These are phyloP conservation scores for Cherax destructor DNA, from an alignment of 1,140 invertebrate genomes.

Conservation along the genomic window DNA sequence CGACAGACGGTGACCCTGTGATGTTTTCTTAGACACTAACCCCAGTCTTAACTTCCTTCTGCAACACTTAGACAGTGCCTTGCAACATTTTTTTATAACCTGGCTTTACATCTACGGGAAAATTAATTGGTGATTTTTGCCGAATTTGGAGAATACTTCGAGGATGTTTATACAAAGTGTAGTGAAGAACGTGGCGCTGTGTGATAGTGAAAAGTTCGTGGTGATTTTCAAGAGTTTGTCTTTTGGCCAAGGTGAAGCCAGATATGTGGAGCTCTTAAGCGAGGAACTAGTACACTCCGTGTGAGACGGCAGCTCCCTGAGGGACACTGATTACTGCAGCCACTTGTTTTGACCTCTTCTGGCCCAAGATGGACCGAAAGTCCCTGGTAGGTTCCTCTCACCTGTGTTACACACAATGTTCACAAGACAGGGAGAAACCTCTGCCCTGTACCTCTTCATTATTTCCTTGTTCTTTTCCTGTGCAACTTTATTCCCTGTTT, in stretches of 20 bases:
- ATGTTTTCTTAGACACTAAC: slow-evolving; percentile 17
- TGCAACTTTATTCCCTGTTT: background rate
- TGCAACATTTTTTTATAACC: slow-evolving; percentile 36
- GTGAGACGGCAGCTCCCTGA: slow-evolving; percentile 48
- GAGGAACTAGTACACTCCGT: slow-evolving; percentile 26
- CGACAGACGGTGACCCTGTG: slow-evolving; percentile 57
- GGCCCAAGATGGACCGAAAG: slow-evolving; percentile 58
- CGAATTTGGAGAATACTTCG: slow-evolving; percentile 40
- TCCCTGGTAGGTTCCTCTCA: slow-evolving; percentile 56
- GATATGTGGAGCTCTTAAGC: slow-evolving; percentile 28
- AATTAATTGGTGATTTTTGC: slow-evolving; percentile 57
- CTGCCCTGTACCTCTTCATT: background rate
- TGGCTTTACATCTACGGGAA: slow-evolving; percentile 43
- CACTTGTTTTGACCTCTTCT: slow-evolving; percentile 36
- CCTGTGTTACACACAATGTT: background rate
- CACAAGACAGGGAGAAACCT: background rate
- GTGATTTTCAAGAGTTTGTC: slow-evolving; percentile 36
- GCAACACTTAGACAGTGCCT: slow-evolving; percentile 52
- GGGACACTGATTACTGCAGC: slow-evolving; percentile 46
- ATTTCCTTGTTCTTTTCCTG: background rate
- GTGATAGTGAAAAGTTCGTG: slow-evolving; percentile 44
- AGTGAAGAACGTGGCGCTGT: slow-evolving; percentile 52
- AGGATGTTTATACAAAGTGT: slow-evolving; percentile 27
- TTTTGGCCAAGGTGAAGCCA: slow-evolving; percentile 48
- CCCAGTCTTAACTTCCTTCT: slow-evolving; percentile 21